Conservation (phyloP, 2,113 vertebrate genomes). For the Brachionichthys hirsutus region DNA sequence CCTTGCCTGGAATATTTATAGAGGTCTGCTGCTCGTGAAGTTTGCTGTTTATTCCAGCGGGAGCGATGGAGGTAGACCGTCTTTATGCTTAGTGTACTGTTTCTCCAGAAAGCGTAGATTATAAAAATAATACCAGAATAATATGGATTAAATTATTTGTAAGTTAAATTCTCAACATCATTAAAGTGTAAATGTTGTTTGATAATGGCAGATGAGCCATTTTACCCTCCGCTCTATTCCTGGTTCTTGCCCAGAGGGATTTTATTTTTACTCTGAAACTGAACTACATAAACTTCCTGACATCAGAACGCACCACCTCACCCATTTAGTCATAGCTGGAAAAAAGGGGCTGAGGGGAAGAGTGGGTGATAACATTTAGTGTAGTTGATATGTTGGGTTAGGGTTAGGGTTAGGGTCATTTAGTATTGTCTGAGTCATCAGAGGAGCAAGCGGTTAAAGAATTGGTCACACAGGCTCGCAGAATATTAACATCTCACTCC, state of each 20-base stretch:
- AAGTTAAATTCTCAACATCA: not conserved
- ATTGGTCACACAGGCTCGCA: constrained; percentile 1
- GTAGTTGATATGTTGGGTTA: constrained; percentile 19
- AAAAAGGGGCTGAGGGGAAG: constrained; percentile 1
- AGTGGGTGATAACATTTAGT: constrained; percentile 6
- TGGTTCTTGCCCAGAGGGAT: not conserved
- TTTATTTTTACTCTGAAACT: constrained; percentile 18
- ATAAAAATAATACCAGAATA: constrained; percentile 33
- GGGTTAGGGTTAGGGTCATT: too few species aligned
- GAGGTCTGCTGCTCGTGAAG: constrained; percentile 68
- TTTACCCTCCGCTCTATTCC: constrained; percentile 16
- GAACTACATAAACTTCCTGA: constrained; percentile 31
- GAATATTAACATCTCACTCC: constrained; percentile 16
- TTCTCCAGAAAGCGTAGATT: constrained; percentile 40
- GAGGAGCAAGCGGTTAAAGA: constrained; percentile 8
- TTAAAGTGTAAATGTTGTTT: constrained; percentile 2
- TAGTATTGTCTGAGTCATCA: constrained; percentile 31
- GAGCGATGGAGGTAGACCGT: constrained; percentile 61
- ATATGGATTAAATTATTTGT: constrained; percentile 4
- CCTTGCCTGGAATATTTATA: constrained; percentile 80
- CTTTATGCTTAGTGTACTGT: constrained; percentile 60
- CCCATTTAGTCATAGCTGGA: constrained; percentile 13
- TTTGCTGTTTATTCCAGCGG: constrained; percentile 61
- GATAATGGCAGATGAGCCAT: not conserved
- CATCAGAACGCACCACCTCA: constrained; percentile 23